Evolutionary conservation across 2,113 vertebrate genomes (phyloP).

Genomic region (Indicator maculatus): DNA sequence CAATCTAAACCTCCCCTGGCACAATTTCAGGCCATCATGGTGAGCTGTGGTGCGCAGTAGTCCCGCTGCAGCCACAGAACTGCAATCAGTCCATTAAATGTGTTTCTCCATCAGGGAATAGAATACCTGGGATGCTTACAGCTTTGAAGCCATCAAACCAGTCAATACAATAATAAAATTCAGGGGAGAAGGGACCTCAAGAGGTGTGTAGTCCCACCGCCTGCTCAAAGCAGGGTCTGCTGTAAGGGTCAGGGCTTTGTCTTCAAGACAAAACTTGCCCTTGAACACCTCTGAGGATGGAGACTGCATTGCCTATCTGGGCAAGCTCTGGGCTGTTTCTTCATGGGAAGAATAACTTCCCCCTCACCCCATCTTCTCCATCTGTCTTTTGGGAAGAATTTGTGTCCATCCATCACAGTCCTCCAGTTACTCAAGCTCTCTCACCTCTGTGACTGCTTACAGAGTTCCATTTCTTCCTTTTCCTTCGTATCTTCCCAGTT

Average conservation of each 20-base stretch:
- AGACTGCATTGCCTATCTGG: background rate
- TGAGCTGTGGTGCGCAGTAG: background rate
- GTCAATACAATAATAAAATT: background rate
- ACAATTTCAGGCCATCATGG: too few species aligned
- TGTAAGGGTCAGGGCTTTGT: background rate
- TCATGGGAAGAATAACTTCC: background rate
- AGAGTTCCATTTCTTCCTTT: fast-evolving
- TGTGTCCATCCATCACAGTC: background rate
- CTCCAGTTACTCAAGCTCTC: background rate
- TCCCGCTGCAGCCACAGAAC: background rate
- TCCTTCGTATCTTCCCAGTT: background rate
- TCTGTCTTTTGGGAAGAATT: background rate
- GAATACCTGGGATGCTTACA: background rate
- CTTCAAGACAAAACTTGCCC: background rate
- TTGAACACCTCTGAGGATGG: background rate
- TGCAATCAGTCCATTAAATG: background rate
- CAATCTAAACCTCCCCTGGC: too few species aligned
- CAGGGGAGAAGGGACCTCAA: background rate
- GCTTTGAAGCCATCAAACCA: background rate
- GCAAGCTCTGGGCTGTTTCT: background rate
- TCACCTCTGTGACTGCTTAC: background rate
- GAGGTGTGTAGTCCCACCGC: background rate
- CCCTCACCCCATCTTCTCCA: background rate
- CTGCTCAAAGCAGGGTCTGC: background rate
- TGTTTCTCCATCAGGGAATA: background rate